A percentile compares a stretch with the other conserved stretches of the same genome.
Evolutionary conservation across 2,797 vertebrate genomes (phyloP).

Genomic region (Phoebastria nigripes): DNA sequence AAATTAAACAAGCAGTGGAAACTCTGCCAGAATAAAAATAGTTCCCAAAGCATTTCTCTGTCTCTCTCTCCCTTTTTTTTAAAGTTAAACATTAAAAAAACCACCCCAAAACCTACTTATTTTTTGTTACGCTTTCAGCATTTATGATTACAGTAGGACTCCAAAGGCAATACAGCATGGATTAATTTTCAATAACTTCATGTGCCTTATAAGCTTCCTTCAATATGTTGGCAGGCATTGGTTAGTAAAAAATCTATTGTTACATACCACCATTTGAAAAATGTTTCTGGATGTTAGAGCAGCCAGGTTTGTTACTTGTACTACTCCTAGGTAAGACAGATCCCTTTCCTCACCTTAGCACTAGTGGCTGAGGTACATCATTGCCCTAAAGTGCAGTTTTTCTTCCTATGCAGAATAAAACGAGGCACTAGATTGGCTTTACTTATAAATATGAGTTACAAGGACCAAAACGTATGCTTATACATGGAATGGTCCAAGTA

Average conservation of each 20-base stretch:
- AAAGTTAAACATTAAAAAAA: not conserved
- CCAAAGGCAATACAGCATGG: not conserved
- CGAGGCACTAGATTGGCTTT: rapidly evolving
- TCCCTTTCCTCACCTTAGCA: not conserved
- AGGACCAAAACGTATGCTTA: not conserved
- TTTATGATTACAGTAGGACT: not conserved
- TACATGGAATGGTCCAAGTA: not conserved
- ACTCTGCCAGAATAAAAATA: conserved; percentile 37
- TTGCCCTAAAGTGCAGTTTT: not conserved
- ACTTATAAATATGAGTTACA: not conserved
- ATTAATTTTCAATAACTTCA: conserved; percentile 36
- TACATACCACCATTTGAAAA: not conserved
- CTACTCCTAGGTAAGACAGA: not conserved
- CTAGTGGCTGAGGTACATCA: not conserved
- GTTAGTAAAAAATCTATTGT: not conserved
- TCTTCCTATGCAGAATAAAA: not conserved
- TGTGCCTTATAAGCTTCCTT: not conserved
- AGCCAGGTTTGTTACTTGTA: not conserved
- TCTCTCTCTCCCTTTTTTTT: not conserved
- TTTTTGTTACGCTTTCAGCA: not conserved
- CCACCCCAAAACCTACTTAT: rapidly evolving
- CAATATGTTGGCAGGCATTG: not conserved
- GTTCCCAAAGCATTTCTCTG: not conserved
- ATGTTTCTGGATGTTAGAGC: not conserved
- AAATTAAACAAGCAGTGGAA: conserved; percentile 59